Percentiles rank a stretch among this genome's conserved stretches.
Evolutionary conservation across 2,888 invertebrate species (phyloP).

Genomic region (Apodemia mormo): DNA sequence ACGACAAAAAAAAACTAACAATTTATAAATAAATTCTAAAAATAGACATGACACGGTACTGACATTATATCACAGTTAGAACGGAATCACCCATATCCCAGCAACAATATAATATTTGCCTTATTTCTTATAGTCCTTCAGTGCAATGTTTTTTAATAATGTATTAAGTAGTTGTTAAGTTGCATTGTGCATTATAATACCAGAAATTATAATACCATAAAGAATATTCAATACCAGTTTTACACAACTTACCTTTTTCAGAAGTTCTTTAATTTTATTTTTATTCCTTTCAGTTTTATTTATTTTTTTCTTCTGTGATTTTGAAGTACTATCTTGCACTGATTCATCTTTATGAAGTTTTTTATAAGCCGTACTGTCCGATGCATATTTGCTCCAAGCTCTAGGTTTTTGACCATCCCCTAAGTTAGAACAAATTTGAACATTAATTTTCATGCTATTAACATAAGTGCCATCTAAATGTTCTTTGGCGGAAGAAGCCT

Average conservation of each 20-base stretch:
- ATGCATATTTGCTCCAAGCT: constrained; percentile 96
- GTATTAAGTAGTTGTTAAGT: too few relatives aligned
- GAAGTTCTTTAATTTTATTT: constrained; percentile 84
- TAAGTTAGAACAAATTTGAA: constrained; percentile 86
- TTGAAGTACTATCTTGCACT: constrained; percentile 37
- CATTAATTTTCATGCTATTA: constrained; percentile 90
- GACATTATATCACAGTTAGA: too few relatives aligned
- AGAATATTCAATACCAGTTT: too few relatives aligned
- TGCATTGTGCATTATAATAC: too few relatives aligned
- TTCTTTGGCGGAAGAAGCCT: constrained; percentile 88
- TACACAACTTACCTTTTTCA: constrained; percentile 80
- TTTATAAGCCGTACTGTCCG: constrained; percentile 86
- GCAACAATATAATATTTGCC: too few relatives aligned
- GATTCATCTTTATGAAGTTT: constrained; percentile 69
- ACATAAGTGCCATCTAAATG: constrained; percentile 93
- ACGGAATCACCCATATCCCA: too few relatives aligned
- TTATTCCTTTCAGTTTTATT: constrained; percentile 63
- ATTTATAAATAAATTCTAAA: too few relatives aligned
- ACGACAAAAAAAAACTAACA: too few relatives aligned
- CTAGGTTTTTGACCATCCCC: constrained; percentile 89
- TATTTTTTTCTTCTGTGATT: constrained; percentile 57
- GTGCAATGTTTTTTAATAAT: too few relatives aligned
- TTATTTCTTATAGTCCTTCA: too few relatives aligned
- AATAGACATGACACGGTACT: too few relatives aligned
- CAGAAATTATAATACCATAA: too few relatives aligned